A percentile compares a stretch with the other conserved stretches of the same genome.
These are phyloP conservation scores for Heliconius melpomene DNA, from an alignment of 1,140 invertebrate species.

Conservation along the genomic window DNA sequence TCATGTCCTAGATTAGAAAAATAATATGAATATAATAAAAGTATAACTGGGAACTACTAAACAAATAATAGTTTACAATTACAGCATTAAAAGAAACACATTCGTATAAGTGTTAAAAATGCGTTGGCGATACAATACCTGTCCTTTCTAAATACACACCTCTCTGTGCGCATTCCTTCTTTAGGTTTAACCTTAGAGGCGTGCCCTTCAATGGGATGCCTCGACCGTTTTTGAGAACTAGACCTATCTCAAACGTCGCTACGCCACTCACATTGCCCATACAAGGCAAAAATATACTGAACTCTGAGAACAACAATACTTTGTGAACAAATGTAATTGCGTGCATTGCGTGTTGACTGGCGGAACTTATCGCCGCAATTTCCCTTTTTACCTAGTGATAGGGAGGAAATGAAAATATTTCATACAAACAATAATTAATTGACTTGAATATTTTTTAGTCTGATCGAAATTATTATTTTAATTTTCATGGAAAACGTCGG, in stretches of 20 bases:
- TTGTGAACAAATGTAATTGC: neutral
- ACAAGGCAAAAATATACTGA: slow-evolving; percentile 95
- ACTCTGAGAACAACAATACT: slow-evolving; percentile 83
- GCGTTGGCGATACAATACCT: slow-evolving; percentile 83
- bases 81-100: slow-evolving; percentile 54
- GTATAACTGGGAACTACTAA: neutral
- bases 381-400: too few species aligned
- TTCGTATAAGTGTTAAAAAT: slow-evolving; percentile 80
- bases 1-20: too few species aligned
- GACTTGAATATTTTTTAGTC: too few species aligned
- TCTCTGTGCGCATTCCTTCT: slow-evolving; percentile 96
- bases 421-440: too few species aligned
- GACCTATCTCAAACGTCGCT: slow-evolving; percentile 92
- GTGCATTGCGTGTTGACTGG: too few species aligned
- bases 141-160: slow-evolving; percentile 87
- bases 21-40: neutral
- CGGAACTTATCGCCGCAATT: too few species aligned
- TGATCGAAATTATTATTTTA: too few species aligned
- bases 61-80: slow-evolving; percentile 1
- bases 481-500: too few species aligned
- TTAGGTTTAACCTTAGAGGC: slow-evolving; percentile 92
- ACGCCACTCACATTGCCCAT: slow-evolving; percentile 93
- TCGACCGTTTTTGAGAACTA: slow-evolving; percentile 91
- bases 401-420: too few species aligned
- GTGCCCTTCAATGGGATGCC: slow-evolving; percentile 91